Conservation (phyloP, 2,797 vertebrate species). For the Percopsis omiscomaycus region DNA sequence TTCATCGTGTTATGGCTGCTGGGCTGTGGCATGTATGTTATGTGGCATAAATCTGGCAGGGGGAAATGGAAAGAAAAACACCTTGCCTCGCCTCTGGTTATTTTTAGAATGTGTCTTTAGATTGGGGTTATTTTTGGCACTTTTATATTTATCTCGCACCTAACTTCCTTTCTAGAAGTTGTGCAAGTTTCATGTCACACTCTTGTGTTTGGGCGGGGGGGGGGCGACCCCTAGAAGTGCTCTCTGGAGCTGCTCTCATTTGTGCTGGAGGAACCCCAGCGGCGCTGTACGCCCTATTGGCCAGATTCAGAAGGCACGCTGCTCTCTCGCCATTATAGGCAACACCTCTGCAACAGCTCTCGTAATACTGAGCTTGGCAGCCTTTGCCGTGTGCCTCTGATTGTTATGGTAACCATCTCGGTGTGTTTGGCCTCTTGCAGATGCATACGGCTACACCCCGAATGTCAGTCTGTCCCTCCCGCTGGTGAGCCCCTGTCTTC, state of each 20-base stretch:
- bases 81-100: conserved; percentile 42
- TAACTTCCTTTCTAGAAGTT: conserved; percentile 45
- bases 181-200: conserved; percentile 8
- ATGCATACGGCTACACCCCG: conserved; percentile 87
- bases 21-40: conserved; percentile 29
- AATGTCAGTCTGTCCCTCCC: conserved; percentile 83
- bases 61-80: conserved; percentile 36
- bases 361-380: conserved; percentile 40
- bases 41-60: conserved; percentile 34
- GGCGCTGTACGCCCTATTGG: conserved; percentile 9
- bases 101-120: conserved; percentile 47
- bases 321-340: conserved; percentile 39
- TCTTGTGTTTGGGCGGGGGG: background rate
- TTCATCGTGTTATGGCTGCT: conserved; percentile 43
- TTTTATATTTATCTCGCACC: conserved; percentile 44
- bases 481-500: conserved; percentile 82
- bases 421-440: conserved; percentile 76
- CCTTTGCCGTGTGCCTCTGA: conserved; percentile 22
- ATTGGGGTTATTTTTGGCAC: conserved; percentile 60
- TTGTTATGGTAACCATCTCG: conserved; percentile 47
- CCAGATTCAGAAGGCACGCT: conserved; percentile 35
- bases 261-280: conserved; percentile 6
- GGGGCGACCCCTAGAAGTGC: conserved; percentile 12
- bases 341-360: conserved; percentile 41
- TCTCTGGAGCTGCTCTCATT: conserved; percentile 1